Evolutionary conservation across 2,113 vertebrate species (phyloP).

Genomic region (Diglossa brunneiventris): DNA sequence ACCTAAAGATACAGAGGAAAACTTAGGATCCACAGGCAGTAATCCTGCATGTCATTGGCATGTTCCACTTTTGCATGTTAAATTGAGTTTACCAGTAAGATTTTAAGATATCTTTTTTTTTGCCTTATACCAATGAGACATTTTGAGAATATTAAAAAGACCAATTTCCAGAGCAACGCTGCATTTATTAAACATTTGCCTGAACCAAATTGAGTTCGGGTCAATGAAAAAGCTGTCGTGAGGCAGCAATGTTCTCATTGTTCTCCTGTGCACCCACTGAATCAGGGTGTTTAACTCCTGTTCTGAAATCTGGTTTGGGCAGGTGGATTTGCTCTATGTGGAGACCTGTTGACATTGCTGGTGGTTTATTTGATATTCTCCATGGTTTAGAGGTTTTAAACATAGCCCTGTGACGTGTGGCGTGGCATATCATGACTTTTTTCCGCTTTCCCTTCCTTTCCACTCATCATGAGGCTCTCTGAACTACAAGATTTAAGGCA

Average conservation of each 20-base stretch:
- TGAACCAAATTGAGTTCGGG: background rate
- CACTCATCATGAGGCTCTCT: background rate
- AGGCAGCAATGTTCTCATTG: background rate
- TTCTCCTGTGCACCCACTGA: background rate
- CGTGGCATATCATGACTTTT: accelerated
- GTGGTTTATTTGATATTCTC: background rate
- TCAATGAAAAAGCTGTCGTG: background rate
- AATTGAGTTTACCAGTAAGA: background rate
- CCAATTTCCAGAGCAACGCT: background rate
- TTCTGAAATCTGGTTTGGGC: background rate
- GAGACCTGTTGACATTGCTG: background rate
- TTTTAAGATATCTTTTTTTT: background rate
- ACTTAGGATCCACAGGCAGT: accelerated
- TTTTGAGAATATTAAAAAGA: background rate
- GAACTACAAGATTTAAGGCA: background rate
- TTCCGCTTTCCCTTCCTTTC: background rate
- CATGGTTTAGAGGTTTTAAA: background rate
- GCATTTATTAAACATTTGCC: background rate
- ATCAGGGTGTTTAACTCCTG: background rate
- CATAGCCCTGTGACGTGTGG: background rate
- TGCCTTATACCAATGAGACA: background rate
- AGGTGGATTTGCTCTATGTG: background rate
- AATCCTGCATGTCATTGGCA: too few species aligned
- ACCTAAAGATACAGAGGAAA: background rate
- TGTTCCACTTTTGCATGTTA: background rate